These are phyloP conservation scores for Lasaia peninsularis DNA, from an alignment of 1,140 invertebrate genomes.

Conservation along the genomic window DNA sequence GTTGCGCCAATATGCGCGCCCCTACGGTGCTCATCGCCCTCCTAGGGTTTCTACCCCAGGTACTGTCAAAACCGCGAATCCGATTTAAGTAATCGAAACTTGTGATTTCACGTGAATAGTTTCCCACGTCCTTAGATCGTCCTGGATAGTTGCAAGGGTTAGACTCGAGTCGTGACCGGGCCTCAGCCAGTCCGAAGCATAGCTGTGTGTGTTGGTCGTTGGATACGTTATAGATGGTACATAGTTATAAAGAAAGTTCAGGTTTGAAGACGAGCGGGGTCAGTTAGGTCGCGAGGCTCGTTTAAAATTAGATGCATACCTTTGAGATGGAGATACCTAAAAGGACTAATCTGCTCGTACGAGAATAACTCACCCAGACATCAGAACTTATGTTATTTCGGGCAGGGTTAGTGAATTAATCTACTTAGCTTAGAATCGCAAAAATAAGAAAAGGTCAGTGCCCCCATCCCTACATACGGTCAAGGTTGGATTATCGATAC, in stretches of 20 bases:
- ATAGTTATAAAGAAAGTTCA: conserved; percentile 76
- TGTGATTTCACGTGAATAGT: conserved; percentile 40
- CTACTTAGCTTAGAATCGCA: conserved; percentile 32
- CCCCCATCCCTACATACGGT: conserved; percentile 38
- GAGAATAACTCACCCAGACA: conserved; percentile 64
- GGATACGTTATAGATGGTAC: conserved; percentile 64
- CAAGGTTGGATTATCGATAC: conserved; percentile 44
- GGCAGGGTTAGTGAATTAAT: conserved; percentile 63
- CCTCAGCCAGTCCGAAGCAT: conserved; percentile 39
- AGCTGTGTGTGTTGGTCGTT: conserved; percentile 53
- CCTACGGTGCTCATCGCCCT: conserved; percentile 72
- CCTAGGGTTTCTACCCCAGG: conserved; percentile 74
- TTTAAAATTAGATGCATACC: conserved; percentile 76
- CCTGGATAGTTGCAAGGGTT: conserved; percentile 68
- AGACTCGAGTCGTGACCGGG: conserved; percentile 65
- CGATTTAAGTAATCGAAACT: conserved; percentile 38
- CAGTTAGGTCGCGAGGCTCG: conserved; percentile 71
- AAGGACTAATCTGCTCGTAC: conserved; percentile 54
- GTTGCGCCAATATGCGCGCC: conserved; percentile 73
- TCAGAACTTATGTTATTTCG: conserved; percentile 56
- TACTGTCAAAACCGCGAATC: conserved; percentile 61
- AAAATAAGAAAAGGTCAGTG: conserved; percentile 39
- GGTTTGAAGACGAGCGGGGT: conserved; percentile 72
- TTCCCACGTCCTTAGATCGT: conserved; percentile 55
- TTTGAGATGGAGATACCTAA: conserved; percentile 55